Evolutionary conservation across 2,888 invertebrate species (phyloP), one percentile per base, ranked within the genome.

Genomic region (Ganaspis brasiliensis): DNA sequence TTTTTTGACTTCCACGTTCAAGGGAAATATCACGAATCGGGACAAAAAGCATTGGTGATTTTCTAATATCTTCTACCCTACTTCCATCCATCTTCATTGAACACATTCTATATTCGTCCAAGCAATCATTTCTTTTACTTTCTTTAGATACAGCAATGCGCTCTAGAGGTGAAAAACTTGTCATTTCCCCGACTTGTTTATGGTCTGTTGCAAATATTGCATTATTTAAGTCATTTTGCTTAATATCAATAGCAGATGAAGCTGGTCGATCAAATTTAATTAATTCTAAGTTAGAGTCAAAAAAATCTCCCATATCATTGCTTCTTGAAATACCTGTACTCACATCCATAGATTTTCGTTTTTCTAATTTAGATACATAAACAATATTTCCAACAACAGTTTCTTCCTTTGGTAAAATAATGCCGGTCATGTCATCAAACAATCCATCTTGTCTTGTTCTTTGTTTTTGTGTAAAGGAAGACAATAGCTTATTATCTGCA

Each of bases 21-120:
- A 78, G 80, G 9, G 89, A 87, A 0, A 86, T 82, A 37, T 91
- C 91, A 1, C 90, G 87, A 74, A 90, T 88, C 19, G 91, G 88
- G 35, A 91, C 81, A 35, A 91, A 91, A 2, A 89, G 87, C 91
- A 91, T 90, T 0, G 91, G 91, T 0, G 91, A 91, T 67, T 90
- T 85, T 61, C 91, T 82, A 0, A 90, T 83, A 14, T 91, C 91
- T 5, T 91, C 91, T 67, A 87, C 86, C 59, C 90, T 81, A 37
- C 90, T 91, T 0, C 87, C 85, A 12, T 91, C 91, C 5, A 90
- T 81, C 21, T 86, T 90, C 88, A 91, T 88, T 6, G 91, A 90
- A 0, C 91, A 91, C 19, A 90, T 80, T 73, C 91, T 85, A 35
- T 91, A 91, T 21, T 91, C 91, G 24, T 91, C 91, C 71, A 91